Base-by-base conservation (phyloP, 2,113 vertebrate species). In the Oophaga pumilio region DNA sequence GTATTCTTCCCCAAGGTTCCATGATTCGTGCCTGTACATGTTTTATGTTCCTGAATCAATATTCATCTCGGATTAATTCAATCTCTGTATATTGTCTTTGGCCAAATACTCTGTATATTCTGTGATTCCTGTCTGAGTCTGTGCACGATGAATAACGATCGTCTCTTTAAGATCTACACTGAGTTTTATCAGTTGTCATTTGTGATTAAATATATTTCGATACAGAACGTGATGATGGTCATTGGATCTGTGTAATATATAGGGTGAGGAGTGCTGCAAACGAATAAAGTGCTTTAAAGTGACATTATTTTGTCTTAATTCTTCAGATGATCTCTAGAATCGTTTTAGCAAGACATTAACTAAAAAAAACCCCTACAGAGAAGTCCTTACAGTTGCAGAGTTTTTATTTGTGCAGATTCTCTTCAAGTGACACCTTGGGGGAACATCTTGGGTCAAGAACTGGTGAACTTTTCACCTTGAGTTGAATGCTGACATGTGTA, bases 161-260 rank as follows among this genome's bases (percentile, higher is more conserved):
- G 94, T 92, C 93, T 95, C 95, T 96, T 88, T 91, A 90, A 89
- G 86, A 87, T 91, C 91, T 94, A 93, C 91, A 95, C 97, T 97
- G 97, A 98, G 97, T 97, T 98, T 96, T 98, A 97, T 98, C 97
- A 98, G 97, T 97, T 95, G 91, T 93, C 33, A 88, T 92, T 91
- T 93, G 93, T 95, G 93, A 94, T 89, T 84, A 26, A 92, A 90
- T 89, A 89, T 93, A 89, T 83, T 91, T 87, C 92, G 94, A 94
- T 96, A 95, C 94, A 95, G 95, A 95, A 95, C 95, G 86, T 90
- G 91, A 92, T 90, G 91, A 92, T 90, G 89, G 89, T 91, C 92
- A 92, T 95, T 93, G 90, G 91, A 94, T 69, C 94, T 92, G 93
- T 91, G 53, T 88, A 52, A 71, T 89, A 92, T 91, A 91, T 91